A percentile compares a stretch with the other conserved stretches of the same genome.
These are phyloP conservation scores for Cricetomys ansorgei DNA, from an alignment of 2,113 vertebrate genomes.

Conservation along the genomic window DNA sequence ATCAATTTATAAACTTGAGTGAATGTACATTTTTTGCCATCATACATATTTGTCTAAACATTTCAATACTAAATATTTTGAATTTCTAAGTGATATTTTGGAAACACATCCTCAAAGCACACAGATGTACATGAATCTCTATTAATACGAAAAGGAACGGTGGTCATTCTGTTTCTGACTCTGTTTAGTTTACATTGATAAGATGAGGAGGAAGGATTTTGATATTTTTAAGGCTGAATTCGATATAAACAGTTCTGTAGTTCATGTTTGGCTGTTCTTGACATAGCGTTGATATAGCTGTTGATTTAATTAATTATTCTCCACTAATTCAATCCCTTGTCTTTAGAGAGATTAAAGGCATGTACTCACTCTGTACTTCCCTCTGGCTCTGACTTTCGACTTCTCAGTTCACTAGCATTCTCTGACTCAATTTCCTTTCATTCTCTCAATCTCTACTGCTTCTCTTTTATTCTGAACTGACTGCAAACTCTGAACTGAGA, in stretches of 20 bases:
- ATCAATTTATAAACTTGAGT: neutral
- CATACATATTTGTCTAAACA: neutral
- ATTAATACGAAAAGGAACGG: neutral
- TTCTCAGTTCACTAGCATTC: too few relatives aligned
- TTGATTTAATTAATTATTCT: too few relatives aligned
- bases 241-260: neutral
- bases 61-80: neutral
- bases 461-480: too few relatives aligned
- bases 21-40: neutral
- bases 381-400: too few relatives aligned
- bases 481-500: too few relatives aligned
- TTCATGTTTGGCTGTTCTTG: neutral
- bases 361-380: too few relatives aligned
- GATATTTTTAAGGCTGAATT: neutral
- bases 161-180: neutral
- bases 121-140: neutral
- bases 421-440: too few relatives aligned
- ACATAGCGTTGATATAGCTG: too few relatives aligned
- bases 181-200: neutral
- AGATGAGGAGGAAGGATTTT: neutral
- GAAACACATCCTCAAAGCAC: neutral
- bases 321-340: too few relatives aligned
- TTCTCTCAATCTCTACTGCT: too few relatives aligned
- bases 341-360: too few relatives aligned
- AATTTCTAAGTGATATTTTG: neutral